These are phyloP conservation scores for Cecropterus lyciades DNA, from an alignment of 1,140 invertebrate species.

Conservation along the genomic window DNA sequence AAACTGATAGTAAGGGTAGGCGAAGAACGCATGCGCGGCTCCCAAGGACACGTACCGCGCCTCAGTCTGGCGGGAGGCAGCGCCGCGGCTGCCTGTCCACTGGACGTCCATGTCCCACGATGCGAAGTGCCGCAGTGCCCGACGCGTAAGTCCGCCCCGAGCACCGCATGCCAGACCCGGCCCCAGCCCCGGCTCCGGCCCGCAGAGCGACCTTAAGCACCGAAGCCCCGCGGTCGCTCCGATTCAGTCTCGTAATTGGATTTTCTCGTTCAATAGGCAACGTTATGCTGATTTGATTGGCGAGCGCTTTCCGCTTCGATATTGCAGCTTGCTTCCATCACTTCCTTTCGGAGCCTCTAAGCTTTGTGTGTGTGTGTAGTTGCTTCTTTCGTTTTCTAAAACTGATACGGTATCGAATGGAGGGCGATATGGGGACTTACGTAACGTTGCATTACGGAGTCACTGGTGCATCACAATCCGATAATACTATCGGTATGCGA, in stretches of 20 bases:
- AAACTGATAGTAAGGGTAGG: slow-evolving; percentile 67
- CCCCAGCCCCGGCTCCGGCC: slow-evolving; percentile 51
- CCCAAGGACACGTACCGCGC: slow-evolving; percentile 76
- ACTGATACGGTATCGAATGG: slow-evolving; percentile 51
- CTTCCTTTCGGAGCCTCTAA: slow-evolving; percentile 53
- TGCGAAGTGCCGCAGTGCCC: slow-evolving; percentile 69
- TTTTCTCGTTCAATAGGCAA: slow-evolving; percentile 80
- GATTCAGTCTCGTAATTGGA: slow-evolving; percentile 83
- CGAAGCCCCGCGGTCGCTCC: slow-evolving; percentile 76
- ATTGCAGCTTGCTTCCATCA: slow-evolving; percentile 71
- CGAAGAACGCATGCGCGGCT: slow-evolving; percentile 63
- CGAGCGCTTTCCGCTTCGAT: slow-evolving; percentile 78
- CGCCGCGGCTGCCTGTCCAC: slow-evolving; percentile 64
- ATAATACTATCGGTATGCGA: slow-evolving; percentile 53
- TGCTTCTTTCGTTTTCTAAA: slow-evolving; percentile 66
- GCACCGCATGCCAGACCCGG: slow-evolving; percentile 66
- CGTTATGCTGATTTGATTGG: slow-evolving; percentile 78
- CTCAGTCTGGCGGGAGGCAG: slow-evolving; percentile 77
- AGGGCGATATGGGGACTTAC: slow-evolving; percentile 59
- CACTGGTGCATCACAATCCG: slow-evolving; percentile 64
- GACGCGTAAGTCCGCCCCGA: slow-evolving; percentile 54
- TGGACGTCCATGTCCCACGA: slow-evolving; percentile 50
- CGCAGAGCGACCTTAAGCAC: slow-evolving; percentile 73
- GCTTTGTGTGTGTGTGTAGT: slow-evolving; percentile 75
- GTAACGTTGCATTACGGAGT: slow-evolving; percentile 61